Conservation (phyloP, 1,140 invertebrate species). For the Heliconius hermathena region DNA sequence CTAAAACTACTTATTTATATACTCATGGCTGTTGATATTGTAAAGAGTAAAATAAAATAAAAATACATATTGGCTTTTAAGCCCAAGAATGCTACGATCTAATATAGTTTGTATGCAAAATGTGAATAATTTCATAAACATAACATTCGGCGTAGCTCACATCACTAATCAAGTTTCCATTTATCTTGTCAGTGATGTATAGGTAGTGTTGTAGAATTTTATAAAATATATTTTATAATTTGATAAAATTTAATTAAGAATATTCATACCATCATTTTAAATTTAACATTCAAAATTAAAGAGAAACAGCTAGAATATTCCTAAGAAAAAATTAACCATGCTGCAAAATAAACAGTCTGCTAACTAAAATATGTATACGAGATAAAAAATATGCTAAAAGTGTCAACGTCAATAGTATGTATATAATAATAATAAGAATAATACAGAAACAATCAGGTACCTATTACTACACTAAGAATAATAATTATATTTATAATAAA, state of each 20-base stretch:
- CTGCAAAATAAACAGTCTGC: conserved; percentile 30
- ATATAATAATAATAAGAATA: background rate
- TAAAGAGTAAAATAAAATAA: conserved; percentile 12
- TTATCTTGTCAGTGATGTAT: background rate
- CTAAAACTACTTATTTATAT: conserved; percentile 25
- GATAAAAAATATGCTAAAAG: conserved; percentile 33
- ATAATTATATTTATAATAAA: conserved; percentile 3
- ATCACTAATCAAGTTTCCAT: background rate
- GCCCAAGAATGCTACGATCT: conserved; percentile 12
- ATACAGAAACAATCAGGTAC: conserved; percentile 73
- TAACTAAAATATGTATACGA: conserved; percentile 26
- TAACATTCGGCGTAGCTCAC: background rate
- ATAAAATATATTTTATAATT: background rate
- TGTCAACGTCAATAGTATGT: conserved; percentile 1
- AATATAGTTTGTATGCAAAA: background rate
- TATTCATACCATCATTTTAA: background rate
- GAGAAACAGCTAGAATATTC: conserved; percentile 12
- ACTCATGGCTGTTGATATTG: conserved; percentile 16
- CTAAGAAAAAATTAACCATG: conserved; percentile 19
- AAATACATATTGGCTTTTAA: background rate
- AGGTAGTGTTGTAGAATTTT: background rate
- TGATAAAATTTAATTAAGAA: background rate
- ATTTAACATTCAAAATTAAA: background rate
- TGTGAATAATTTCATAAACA: background rate
- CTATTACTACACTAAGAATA: conserved; percentile 51